A percentile compares a stretch with the other conserved stretches of the same genome.
phyloP scores from a whole-genome alignment of 2,888 invertebrate genomes.

The Tyria jacobaeae region DNA sequence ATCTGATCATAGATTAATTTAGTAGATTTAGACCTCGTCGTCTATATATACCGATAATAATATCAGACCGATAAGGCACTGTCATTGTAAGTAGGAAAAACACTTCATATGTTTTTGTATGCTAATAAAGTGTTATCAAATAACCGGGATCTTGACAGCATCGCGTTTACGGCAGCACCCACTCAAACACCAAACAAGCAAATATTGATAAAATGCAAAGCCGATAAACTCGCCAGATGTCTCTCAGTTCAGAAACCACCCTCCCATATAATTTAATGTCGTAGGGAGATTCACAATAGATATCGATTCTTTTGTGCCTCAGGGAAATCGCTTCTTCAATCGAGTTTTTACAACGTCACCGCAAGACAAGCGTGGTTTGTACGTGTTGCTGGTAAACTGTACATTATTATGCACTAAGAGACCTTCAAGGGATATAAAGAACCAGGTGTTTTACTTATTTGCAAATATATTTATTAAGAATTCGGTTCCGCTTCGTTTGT shows the following conservation, averaged over 20 bases:
- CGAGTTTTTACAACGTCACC: conserved; percentile 66
- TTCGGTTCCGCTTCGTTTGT: conserved; percentile 28
- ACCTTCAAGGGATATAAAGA: conserved; percentile 36
- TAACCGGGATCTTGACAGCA: conserved; percentile 37
- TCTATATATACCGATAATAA: too few species aligned
- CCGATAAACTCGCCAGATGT: conserved; percentile 77
- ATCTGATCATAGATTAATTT: too few species aligned
- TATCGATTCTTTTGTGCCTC: conserved; percentile 75
- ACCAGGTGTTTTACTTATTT: conserved; percentile 43
- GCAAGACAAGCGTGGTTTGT: conserved; percentile 54
- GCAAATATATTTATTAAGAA: conserved; percentile 34
- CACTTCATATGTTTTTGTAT: conserved; percentile 13
- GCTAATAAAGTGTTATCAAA: conserved; percentile 27
- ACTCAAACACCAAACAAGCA: conserved; percentile 74
- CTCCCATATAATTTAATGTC: conserved; percentile 77
- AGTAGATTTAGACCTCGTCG: too few species aligned
- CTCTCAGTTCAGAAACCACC: conserved; percentile 64
- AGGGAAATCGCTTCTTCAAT: conserved; percentile 69
- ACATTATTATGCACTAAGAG: conserved; percentile 47
- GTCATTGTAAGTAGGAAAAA: neutral
- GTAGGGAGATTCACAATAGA: conserved; percentile 77
- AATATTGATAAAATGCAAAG: conserved; percentile 79
- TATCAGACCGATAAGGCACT: too few species aligned
- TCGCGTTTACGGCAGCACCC: conserved; percentile 40
- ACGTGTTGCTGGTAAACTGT: conserved; percentile 32